phyloP scores from a whole-genome alignment of 1,140 invertebrate genomes.

The Zaprionus inermis region DNA sequence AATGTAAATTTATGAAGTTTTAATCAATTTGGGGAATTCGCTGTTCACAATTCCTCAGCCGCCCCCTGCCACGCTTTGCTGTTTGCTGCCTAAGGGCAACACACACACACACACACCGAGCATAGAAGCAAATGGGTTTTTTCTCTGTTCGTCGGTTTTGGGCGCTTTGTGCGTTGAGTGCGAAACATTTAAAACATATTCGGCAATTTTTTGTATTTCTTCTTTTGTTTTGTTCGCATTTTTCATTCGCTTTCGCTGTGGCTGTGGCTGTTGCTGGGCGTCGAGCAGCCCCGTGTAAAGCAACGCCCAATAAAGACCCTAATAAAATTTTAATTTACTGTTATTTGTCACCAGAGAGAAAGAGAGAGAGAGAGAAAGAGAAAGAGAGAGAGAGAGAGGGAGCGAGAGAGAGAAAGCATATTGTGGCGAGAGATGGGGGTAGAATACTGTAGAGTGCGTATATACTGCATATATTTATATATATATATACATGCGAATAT shows the following conservation, averaged over 20 bases:
- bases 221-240: slow-evolving; percentile 32
- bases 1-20: slow-evolving; percentile 83
- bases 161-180: slow-evolving; percentile 27
- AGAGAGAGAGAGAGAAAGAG: too few species aligned
- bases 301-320: slow-evolving; percentile 78
- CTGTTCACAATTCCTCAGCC: slow-evolving; percentile 46
- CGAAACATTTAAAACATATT: slow-evolving; percentile 79
- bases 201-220: slow-evolving; percentile 35
- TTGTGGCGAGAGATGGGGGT: background rate
- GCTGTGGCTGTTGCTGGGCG: slow-evolving; percentile 12
- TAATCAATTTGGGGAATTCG: slow-evolving; percentile 82
- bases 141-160: slow-evolving; percentile 20
- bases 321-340: slow-evolving; percentile 83
- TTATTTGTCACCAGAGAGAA: slow-evolving; percentile 76
- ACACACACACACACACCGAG: slow-evolving; percentile 42
- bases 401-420: background rate
- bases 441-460: slow-evolving; percentile 20
- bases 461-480: background rate
- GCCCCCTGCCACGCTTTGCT: background rate
- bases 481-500: slow-evolving; percentile 38
- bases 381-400: background rate
- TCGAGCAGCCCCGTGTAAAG: slow-evolving; percentile 52
- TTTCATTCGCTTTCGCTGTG: slow-evolving; percentile 35
- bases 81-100: background rate
- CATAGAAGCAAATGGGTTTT: slow-evolving; percentile 47